phyloP scores from a whole-genome alignment of 2,888 invertebrate species.

The Cotesia congregata region DNA sequence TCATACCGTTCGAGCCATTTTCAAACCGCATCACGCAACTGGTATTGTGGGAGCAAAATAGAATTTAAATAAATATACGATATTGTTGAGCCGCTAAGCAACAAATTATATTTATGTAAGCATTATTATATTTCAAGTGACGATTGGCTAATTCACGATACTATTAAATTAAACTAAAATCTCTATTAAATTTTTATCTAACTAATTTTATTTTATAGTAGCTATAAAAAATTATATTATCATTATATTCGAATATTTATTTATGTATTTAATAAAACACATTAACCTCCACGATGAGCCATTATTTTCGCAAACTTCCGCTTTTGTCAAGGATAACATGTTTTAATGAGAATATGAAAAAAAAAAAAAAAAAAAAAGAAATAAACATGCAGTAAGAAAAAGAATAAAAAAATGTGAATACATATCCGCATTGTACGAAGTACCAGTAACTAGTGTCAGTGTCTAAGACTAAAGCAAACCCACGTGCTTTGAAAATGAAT shows the following conservation, averaged over 20 bases:
- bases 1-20: conserved; percentile 20
- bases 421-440: not conserved
- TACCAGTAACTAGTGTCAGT: conserved; percentile 6
- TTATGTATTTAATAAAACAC: not conserved
- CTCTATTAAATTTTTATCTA: not conserved
- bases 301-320: conserved; percentile 17
- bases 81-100: conserved; percentile 6
- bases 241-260: not conserved
- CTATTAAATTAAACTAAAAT: not conserved
- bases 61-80: conserved; percentile 16
- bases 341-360: not conserved
- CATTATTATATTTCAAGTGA: conserved; percentile 7
- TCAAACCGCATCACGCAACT: conserved; percentile 24
- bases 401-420: not conserved
- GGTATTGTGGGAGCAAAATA: not conserved
- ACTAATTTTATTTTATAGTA: not conserved
- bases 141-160: not conserved
- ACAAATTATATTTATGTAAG: conserved; percentile 18
- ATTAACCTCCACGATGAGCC: conserved; percentile 3
- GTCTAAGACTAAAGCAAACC: conserved; percentile 13
- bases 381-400: not conserved
- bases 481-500: conserved; percentile 41
- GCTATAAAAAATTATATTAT: not conserved
- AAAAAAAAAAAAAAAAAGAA: not conserved
- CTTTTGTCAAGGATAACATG: conserved; percentile 30